A percentile compares a stretch with the other conserved stretches of the same genome.
Evolutionary conservation across 64 coral and sea anemone genomes (phyloP).

Genomic region (Dendrophyllia cribrosa): DNA sequence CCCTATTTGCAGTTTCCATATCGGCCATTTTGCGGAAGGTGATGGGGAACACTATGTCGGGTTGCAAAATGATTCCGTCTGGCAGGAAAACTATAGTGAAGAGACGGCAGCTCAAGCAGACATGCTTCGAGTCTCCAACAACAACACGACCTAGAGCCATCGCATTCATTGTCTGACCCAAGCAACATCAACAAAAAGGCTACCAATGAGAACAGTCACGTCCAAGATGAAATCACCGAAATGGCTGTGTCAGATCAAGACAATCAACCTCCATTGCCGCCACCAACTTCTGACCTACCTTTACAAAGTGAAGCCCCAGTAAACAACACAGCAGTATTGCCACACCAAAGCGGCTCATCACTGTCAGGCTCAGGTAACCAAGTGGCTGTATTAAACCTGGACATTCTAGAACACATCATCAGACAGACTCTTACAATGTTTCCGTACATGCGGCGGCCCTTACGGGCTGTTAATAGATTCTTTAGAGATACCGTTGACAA

Average conservation of each 20-base stretch:
- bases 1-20: constrained; percentile 22
- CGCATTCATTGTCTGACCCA: background rate
- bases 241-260: background rate
- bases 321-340: too few species aligned
- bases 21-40: constrained; percentile 61
- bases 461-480: constrained; percentile 20
- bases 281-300: background rate
- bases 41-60: constrained; percentile 35
- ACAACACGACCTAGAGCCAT: background rate
- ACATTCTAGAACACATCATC: constrained; percentile 25
- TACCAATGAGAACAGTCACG: background rate
- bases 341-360: background rate
- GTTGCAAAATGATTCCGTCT: background rate
- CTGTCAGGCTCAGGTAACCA: background rate
- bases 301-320: too few species aligned
- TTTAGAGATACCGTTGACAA: constrained; percentile 24
- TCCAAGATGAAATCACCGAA: background rate
- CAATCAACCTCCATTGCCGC: background rate
- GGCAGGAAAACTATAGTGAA: background rate
- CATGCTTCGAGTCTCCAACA: background rate
- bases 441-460: constrained; percentile 18
- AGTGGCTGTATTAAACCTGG: background rate
- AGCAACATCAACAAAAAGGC: background rate
- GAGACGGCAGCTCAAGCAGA: background rate
- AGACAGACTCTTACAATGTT: constrained; percentile 6